Conservation (phyloP, 2,113 vertebrate species). For the Ptilorrhoa leucosticta region DNA sequence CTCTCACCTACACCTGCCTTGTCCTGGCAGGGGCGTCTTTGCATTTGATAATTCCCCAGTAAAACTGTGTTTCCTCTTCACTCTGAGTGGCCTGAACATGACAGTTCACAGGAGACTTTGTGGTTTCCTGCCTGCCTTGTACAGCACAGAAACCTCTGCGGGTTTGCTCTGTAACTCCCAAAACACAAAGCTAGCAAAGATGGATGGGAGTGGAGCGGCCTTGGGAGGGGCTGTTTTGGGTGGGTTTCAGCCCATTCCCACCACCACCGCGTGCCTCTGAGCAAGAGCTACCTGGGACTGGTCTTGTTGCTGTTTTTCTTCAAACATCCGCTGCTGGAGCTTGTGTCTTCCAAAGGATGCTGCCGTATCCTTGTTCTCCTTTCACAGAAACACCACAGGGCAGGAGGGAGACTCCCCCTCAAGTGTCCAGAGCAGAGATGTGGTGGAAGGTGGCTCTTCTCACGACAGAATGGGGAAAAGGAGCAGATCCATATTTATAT, state of each 20-base stretch:
- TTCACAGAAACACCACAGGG: background rate
- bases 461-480: background rate
- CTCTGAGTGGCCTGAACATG: background rate
- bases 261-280: background rate
- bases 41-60: background rate
- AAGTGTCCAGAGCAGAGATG: background rate
- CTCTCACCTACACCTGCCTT: accelerated
- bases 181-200: background rate
- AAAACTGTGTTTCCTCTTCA: background rate
- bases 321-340: background rate
- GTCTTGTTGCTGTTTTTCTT: background rate
- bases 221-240: background rate
- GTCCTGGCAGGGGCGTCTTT: accelerated
- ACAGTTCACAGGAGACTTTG: background rate
- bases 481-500: constrained; percentile 19
- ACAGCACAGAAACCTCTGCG: background rate
- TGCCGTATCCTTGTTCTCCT: background rate
- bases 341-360: background rate
- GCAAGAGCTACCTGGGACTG: background rate
- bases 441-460: background rate
- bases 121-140: background rate
- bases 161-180: background rate
- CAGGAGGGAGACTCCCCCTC: background rate
- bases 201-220: background rate
- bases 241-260: background rate